Evolutionary conservation across 2,888 invertebrate genomes (phyloP).

Genomic region (Dolichomitus sp.): DNA sequence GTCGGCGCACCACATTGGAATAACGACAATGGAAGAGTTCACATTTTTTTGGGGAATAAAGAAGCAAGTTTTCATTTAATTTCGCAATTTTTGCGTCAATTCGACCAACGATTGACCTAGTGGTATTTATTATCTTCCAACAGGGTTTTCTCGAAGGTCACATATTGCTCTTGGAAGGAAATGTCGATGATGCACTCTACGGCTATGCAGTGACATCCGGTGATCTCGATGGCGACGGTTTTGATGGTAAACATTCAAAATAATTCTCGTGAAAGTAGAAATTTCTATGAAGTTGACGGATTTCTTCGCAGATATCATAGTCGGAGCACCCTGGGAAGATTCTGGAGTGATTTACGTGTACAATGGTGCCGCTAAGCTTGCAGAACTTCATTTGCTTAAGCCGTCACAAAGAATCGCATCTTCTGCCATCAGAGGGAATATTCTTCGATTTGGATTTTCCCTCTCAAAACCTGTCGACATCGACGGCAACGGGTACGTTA

Average conservation of each 20-base stretch:
- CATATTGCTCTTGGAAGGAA: slow-evolving; percentile 79
- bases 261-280: not conserved
- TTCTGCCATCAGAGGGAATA: not conserved
- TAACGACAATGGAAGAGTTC: slow-evolving; percentile 78
- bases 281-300: not conserved
- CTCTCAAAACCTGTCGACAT: slow-evolving; percentile 82
- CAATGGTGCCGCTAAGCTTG: slow-evolving; percentile 71
- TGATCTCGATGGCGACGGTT: slow-evolving; percentile 89
- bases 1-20: slow-evolving; percentile 82
- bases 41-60: slow-evolving; percentile 73
- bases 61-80: slow-evolving; percentile 27
- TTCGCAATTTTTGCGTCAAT: not conserved
- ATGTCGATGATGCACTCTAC: slow-evolving; percentile 86
- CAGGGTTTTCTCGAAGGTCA: slow-evolving; percentile 67
- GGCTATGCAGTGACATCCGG: slow-evolving; percentile 88
- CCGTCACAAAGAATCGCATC: slow-evolving; percentile 82
- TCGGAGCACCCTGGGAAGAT: slow-evolving; percentile 82
- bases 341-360: slow-evolving; percentile 78
- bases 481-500: slow-evolving; percentile 83
- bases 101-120: not conserved
- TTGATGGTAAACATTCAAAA: slow-evolving; percentile 84
- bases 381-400: slow-evolving; percentile 68
- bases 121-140: slow-evolving; percentile 14
- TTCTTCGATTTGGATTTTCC: slow-evolving; percentile 84
- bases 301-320: slow-evolving; percentile 78